Base-by-base conservation (phyloP, 2,888 invertebrate genomes). In the Toxonevra muliebris region DNA sequence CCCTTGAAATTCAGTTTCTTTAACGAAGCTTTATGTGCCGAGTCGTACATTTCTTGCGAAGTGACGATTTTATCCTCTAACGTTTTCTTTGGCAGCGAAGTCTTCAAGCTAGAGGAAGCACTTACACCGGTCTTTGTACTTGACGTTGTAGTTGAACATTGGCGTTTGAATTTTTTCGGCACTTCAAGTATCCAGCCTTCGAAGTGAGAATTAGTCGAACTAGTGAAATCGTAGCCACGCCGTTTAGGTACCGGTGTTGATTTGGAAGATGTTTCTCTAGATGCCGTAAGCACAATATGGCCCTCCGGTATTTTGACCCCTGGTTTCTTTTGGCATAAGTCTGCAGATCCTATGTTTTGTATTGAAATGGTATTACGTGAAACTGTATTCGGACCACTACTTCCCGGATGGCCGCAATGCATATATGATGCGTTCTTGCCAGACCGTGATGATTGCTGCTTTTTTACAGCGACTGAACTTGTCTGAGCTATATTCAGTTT, bases 151-250 rank as follows among this genome's bases (percentile, higher is more conserved):
- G 75, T 61, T 8, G 75, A 61, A 30, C 70, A 78, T 10, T 67
- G 69, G 0, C 42, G 19, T 13, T 69, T 66, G 4, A 74, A 71
- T 65, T 76, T 75, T 12, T 76, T 76, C 8, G 74, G 73, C 2
- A 76, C 75, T 1, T 76, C 74, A 30, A 76, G 57, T 2, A 78
- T 59, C 11, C 74, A 75, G 42, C 77, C 73, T 0, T 75, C 73
- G 45, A 78, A 79, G 40, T 75, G 73, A 0, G 79, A 76, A 12
- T 75, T 76, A 40, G 79, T 79, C 0, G 81, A 80, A 60, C 76
- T 80, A 0, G 60, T 69, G n/a, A 77, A 76, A 43, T 79, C 76
- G 4, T 72, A 55, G 1, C 75, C 76, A 0, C 68, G 76, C 13
- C 53, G 68, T 10, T 73, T 76, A 3, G 61, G 41, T 40, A 74